These are phyloP conservation scores for Paramacrobiotus metropolitanus DNA, from an alignment of 1,140 invertebrate species.

Conservation along the genomic window DNA sequence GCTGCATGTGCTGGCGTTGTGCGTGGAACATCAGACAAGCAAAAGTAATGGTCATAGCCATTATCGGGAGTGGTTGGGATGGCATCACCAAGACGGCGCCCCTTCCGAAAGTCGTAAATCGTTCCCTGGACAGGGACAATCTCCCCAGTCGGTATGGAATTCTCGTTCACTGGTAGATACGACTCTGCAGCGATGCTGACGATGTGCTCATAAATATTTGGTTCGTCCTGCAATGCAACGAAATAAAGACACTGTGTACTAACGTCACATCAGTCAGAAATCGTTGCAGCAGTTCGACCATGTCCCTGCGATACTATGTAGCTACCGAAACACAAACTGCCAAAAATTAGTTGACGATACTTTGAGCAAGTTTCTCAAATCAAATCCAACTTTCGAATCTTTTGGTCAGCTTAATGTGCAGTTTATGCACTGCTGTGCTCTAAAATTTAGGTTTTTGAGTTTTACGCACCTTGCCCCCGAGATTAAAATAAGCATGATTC, in stretches of 20 bases:
- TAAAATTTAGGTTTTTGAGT: too few relatives aligned
- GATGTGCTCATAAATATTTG: slow-evolving; percentile 38
- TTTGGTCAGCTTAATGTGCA: too few relatives aligned
- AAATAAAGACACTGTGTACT: too few relatives aligned
- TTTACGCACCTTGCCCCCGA: slow-evolving; percentile 45
- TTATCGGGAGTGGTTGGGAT: slow-evolving; percentile 18
- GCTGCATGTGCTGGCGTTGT: not conserved
- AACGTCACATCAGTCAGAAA: too few relatives aligned
- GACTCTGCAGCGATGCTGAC: slow-evolving; percentile 45
- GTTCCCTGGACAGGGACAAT: slow-evolving; percentile 37
- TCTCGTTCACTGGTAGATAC: slow-evolving; percentile 43
- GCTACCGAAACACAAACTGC: too few relatives aligned
- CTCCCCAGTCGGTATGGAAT: slow-evolving; percentile 45
- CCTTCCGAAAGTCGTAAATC: slow-evolving; percentile 39
- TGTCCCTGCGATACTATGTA: too few relatives aligned
- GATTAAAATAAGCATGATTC: slow-evolving; percentile 81
- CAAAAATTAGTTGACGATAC: too few relatives aligned
- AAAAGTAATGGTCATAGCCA: slow-evolving; percentile 56
- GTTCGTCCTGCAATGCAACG: slow-evolving; percentile 22
- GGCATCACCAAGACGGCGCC: slow-evolving; percentile 24
- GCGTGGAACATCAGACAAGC: slow-evolving; percentile 21
- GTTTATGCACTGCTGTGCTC: too few relatives aligned
- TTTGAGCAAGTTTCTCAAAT: too few relatives aligned
- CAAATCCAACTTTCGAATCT: too few relatives aligned
- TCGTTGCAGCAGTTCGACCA: too few relatives aligned